Evolutionary conservation across 2,888 invertebrate species (phyloP), one percentile per base, ranked within the genome.

Genomic region (Drosophila kanekoi): DNA sequence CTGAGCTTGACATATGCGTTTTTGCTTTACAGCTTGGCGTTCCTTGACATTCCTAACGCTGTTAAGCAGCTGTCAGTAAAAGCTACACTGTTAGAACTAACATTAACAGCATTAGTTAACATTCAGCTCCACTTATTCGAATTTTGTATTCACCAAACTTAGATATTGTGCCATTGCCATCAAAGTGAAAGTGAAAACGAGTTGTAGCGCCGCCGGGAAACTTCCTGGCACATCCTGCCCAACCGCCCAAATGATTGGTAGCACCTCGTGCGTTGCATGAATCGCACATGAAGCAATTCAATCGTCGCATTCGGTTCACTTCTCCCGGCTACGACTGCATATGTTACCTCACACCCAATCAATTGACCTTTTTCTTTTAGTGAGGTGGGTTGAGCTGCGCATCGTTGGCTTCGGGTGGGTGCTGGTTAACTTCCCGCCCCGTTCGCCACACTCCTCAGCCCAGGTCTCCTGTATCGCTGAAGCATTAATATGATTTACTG

Each of bases 401-500:
- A 2, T 28, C 28, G 28, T 28, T 28, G 28, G 16, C 62, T 35
- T 16, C 20, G 35, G 13, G 5, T 37, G 20, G 10, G 35, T 20
- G 20, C 35, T 52, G 18, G 13, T 41, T 52, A 16, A 32, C 28
- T 16, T 14, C 11, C 28, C 8, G 8, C 8, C 28, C 40, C 4
- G 9, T 37, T 16, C 4, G n/a, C 44, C 45, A 18, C 28, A 28
- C 28, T 10, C 40, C 4, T 16, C 14, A 38, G n/a, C 14, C n/a
- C 18, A 18, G 2, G 41, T 11, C 54, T 13, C 18, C 18, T 18
- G 37, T 3, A n/a, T 28, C 33, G 38, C 38, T 48, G 45, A 58
- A 56, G 68, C 63, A 45, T 57, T 82, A 82, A 86, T 75, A 70
- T 85, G 70, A 79, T 79, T 85, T 81, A 79, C 72, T 57, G 52